Evolutionary conservation across 2,113 vertebrate species (phyloP).

Genomic region (Poecilia latipinna): DNA sequence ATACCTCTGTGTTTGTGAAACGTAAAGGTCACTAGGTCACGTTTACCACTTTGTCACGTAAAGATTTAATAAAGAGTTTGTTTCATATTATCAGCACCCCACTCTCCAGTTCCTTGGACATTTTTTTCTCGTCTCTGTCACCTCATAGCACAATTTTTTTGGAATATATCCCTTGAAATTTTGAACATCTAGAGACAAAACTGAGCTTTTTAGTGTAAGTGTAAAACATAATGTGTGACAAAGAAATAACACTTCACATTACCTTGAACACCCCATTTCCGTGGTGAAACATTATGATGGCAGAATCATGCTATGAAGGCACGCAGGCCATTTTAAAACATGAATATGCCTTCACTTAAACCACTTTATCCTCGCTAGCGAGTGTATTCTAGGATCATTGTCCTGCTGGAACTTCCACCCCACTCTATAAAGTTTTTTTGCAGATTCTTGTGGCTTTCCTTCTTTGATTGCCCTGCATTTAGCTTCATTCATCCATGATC

Average conservation of each 20-base stretch:
- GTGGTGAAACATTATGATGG: too few relatives aligned
- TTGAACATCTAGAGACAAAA: too few relatives aligned
- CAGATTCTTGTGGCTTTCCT: too few relatives aligned
- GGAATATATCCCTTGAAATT: too few relatives aligned
- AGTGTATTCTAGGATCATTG: background rate
- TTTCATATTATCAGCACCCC: background rate
- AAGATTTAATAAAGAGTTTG: constrained; percentile 11
- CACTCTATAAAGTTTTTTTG: too few relatives aligned
- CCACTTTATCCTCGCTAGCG: background rate
- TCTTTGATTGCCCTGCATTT: too few relatives aligned
- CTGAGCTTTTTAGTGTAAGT: too few relatives aligned
- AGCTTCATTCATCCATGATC: too few relatives aligned
- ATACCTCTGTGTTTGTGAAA: constrained; percentile 12
- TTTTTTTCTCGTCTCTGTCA: background rate
- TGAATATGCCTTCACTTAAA: background rate
- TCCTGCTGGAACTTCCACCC: too few relatives aligned
- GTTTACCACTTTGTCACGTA: background rate
- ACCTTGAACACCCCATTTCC: background rate
- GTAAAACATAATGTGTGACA: background rate
- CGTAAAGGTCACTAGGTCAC: constrained; percentile 32
- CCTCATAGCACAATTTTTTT: too few relatives aligned
- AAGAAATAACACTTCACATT: background rate
- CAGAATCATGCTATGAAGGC: background rate
- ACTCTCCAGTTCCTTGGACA: background rate
- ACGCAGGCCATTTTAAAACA: background rate